phyloP scores from a whole-genome alignment of 2,888 invertebrate genomes.

The Metopia argyrocephala region DNA sequence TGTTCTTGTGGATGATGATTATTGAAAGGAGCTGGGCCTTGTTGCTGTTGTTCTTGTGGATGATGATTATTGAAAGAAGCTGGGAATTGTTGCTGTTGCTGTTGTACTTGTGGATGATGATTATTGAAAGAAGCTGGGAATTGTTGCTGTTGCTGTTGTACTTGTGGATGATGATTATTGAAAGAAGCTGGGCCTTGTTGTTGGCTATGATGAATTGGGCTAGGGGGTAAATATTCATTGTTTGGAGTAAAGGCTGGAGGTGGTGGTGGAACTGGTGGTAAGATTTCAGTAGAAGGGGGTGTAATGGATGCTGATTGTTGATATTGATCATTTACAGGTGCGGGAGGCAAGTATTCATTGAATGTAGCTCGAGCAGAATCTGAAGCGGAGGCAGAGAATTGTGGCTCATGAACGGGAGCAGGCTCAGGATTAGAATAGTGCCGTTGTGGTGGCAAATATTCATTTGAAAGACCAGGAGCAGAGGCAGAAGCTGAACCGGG shows the following conservation, averaged over 20 bases:
- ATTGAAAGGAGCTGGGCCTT: constrained; percentile 1
- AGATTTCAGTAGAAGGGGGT: not conserved
- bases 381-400: not conserved
- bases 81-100: constrained; percentile 20
- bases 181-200: no score
- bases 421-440: constrained; percentile 24
- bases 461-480: constrained; percentile 20
- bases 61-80: no score
- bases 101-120: constrained; percentile 12
- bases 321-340: constrained; percentile 27
- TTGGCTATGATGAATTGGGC: not conserved
- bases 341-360: constrained; percentile 25
- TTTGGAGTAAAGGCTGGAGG: constrained; percentile 33
- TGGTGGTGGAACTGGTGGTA: constrained; percentile 36
- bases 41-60: not conserved
- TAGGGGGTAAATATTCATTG: constrained; percentile 31
- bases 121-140: no score
- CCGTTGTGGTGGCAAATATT: constrained; percentile 36
- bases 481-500: constrained; percentile 17
- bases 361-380: not conserved
- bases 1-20: constrained; percentile 16
- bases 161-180: constrained; percentile 12
- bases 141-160: constrained; percentile 15
- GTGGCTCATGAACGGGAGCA: not conserved
- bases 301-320: constrained; percentile 32